Conservation (phyloP, 2,888 invertebrate species). For the Rhagophthalmus giganteus region DNA sequence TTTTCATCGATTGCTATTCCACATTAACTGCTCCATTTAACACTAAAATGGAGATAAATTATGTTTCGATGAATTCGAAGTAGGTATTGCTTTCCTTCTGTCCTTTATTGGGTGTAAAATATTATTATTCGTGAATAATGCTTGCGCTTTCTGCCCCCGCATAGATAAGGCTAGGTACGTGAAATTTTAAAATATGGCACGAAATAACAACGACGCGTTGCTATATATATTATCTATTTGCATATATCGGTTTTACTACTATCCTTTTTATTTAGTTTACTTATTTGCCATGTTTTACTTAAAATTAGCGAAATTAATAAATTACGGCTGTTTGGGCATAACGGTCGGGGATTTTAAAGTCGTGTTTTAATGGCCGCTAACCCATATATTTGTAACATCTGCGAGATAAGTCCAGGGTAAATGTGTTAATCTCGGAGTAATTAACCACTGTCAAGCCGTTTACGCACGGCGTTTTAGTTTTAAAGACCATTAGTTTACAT, state of each 20-base stretch:
- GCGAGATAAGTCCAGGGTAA: background rate
- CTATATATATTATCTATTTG: too few relatives aligned
- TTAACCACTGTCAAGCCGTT: constrained; percentile 1
- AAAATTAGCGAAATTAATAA: constrained; percentile 6
- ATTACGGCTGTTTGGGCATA: background rate
- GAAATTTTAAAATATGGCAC: constrained; percentile 6
- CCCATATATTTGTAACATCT: background rate
- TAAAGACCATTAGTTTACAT: too few relatives aligned
- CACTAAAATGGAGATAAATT: constrained; percentile 4
- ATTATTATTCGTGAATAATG: constrained; percentile 9
- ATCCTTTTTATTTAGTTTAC: too few relatives aligned
- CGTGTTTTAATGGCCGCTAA: background rate
- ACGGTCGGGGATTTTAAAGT: background rate
- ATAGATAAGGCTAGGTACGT: constrained; percentile 1
- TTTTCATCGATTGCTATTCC: constrained; percentile 4
- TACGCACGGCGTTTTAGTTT: constrained; percentile 2
- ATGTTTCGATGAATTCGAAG: background rate
- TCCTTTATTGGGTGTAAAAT: constrained; percentile 8
- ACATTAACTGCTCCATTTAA: constrained; percentile 12
- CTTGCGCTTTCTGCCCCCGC: constrained; percentile 5
- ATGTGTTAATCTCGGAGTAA: constrained; percentile 4
- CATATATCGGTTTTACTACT: too few relatives aligned
- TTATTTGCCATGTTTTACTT: too few relatives aligned
- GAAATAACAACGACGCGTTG: constrained; percentile 7
- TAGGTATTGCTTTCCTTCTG: constrained; percentile 1